phyloP scores from a whole-genome alignment of 2,113 vertebrate species.

The Anoplopoma fimbria region DNA sequence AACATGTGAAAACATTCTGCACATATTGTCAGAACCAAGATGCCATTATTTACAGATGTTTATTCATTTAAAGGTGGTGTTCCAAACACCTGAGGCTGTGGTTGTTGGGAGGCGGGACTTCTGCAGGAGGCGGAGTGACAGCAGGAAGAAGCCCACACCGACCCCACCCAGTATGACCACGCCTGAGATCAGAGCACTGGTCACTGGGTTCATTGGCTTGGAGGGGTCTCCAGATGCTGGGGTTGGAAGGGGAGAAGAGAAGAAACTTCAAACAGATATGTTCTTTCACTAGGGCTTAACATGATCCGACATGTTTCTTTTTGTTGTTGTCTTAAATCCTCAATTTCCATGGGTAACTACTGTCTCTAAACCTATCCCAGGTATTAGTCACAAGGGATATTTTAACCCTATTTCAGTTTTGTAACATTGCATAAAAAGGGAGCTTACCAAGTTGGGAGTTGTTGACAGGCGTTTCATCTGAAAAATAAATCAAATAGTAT shows the following conservation, averaged over 20 bases:
- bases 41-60: not conserved
- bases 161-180: slow-evolving; percentile 87
- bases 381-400: not conserved
- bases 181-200: slow-evolving; percentile 90
- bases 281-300: slow-evolving; percentile 8
- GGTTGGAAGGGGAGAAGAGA: slow-evolving; percentile 5
- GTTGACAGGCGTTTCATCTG: slow-evolving; percentile 94
- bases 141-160: slow-evolving; percentile 87
- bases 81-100: slow-evolving; percentile 85
- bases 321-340: slow-evolving; percentile 2
- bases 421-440: not conserved
- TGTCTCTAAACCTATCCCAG: not conserved
- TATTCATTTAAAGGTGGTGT: slow-evolving; percentile 88
- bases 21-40: slow-evolving; percentile 11
- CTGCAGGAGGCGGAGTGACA: slow-evolving; percentile 87
- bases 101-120: slow-evolving; percentile 79
- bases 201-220: slow-evolving; percentile 87
- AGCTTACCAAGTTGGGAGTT: slow-evolving; percentile 94
- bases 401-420: slow-evolving; percentile 15
- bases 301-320: slow-evolving; percentile 2
- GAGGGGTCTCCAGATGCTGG: slow-evolving; percentile 72
- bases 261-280: slow-evolving; percentile 29
- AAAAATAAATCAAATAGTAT: no score
- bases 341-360: slow-evolving; percentile 12
- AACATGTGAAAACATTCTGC: not conserved